Percentiles rank a stretch among this genome's conserved stretches.
These are phyloP conservation scores for Otolemur crassicaudatus DNA, from an alignment of 2,797 vertebrate species.

Conservation along the genomic window DNA sequence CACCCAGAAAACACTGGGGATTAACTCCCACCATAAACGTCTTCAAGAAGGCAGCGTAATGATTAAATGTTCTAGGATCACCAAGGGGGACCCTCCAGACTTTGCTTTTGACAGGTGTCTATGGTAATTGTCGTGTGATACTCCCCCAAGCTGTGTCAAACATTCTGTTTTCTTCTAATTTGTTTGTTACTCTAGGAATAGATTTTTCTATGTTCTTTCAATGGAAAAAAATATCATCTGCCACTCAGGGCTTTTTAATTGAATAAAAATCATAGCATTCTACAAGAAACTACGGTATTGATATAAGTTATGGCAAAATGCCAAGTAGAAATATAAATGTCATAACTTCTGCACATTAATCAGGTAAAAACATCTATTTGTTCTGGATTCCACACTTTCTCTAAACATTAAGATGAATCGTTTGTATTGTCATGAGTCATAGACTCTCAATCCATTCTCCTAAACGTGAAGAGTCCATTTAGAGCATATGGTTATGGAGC, in stretches of 20 bases:
- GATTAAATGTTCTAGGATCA: slow-evolving; percentile 41
- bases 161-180: slow-evolving; percentile 42
- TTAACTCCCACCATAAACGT: background rate
- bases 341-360: slow-evolving; percentile 58
- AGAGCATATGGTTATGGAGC: background rate
- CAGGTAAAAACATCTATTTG: slow-evolving; percentile 57
- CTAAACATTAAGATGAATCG: slow-evolving; percentile 56
- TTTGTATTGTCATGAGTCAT: slow-evolving; percentile 1
- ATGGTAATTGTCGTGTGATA: background rate
- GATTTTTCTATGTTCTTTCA: slow-evolving; percentile 43
- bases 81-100: background rate
- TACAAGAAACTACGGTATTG: slow-evolving; percentile 52
- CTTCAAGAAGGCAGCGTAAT: background rate
- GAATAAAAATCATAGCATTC: slow-evolving; percentile 55
- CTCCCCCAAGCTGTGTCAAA: background rate
- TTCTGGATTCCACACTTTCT: slow-evolving; percentile 30
- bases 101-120: background rate
- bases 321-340: slow-evolving; percentile 58
- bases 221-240: slow-evolving; percentile 45
- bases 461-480: slow-evolving; percentile 12
- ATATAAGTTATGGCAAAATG: slow-evolving; percentile 55
- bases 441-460: slow-evolving; percentile 47
- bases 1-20: background rate
- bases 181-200: slow-evolving; percentile 29
- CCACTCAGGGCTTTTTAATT: slow-evolving; percentile 66